Base-by-base conservation (phyloP, 2,888 invertebrate genomes). In the Teinopalpus imperialis region DNA sequence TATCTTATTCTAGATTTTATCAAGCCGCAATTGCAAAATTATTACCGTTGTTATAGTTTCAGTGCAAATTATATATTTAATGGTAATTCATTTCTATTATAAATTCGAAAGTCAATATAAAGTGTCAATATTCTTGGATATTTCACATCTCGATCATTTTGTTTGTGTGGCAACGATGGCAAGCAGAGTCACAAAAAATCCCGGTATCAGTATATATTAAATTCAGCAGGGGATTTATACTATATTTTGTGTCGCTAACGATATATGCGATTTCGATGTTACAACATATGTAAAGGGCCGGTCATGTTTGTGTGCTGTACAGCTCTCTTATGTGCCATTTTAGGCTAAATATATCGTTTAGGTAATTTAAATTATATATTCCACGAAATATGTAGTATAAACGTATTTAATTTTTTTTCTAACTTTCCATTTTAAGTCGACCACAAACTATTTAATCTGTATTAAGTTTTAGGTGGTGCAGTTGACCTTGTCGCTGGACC, bases 331-430 rank as follows among this genome's bases (percentile, higher is more conserved):
- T 64, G 82, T 82, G 83, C 83, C 83, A 85, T 81, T 73, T 62
- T 79, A 80, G 70, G 66, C 68, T 74, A 75, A 79, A 67, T 73
- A 70, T 81, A 73, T 66, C 55, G 61, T 48, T 54, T 80, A 81
- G 74, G 66, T 81, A 80, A 79, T 66, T 68, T 63, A 59, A 79
- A 81, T 72, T 80, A 59, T 75, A 63, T 59, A 46, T 40, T 46
- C 53, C 55, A 53, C 32, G 55, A 51, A n/a, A n/a, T n/a, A n/a
- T 49, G 56, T 54, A 57, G 45, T 48, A 53, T 59, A 59, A 54
- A 48, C 53, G 43, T 55, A 51, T 51, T 52, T 52, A 52, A 49
- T 56, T 51, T 53, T 49, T 52, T 45, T 49, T 27, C 43, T 37
- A 36, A 34, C 35, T 42, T 35, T 48, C 31, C 26, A 27, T 41